Conservation (phyloP, 2,113 vertebrate genomes). For the Microcebus tavaratra region DNA sequence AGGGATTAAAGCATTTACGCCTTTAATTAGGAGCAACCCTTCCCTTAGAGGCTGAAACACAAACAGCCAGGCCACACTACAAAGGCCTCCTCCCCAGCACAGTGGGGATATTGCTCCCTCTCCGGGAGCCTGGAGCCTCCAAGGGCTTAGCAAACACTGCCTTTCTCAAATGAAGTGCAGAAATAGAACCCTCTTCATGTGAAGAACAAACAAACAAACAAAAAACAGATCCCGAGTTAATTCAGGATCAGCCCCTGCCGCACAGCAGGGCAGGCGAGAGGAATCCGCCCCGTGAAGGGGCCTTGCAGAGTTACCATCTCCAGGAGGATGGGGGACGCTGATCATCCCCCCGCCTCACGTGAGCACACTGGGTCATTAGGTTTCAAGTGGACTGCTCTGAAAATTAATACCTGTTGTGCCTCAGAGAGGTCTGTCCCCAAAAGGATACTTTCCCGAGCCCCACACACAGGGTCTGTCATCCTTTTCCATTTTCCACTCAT, state of each 20-base stretch:
- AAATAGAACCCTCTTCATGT: neutral
- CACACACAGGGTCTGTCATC: neutral
- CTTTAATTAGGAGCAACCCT: conserved; percentile 88
- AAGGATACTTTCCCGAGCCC: neutral
- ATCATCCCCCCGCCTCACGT: neutral
- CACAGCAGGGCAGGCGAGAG: neutral
- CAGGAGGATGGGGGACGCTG: accelerated
- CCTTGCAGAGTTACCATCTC: neutral
- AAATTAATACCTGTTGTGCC: neutral
- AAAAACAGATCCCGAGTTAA: neutral
- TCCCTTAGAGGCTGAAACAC: conserved; percentile 77
- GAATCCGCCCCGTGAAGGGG: neutral
- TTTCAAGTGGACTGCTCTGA: neutral
- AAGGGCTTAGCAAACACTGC: conserved; percentile 35
- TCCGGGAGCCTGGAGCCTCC: neutral
- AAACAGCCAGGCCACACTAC: conserved; percentile 67
- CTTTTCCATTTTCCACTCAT: neutral
- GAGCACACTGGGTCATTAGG: neutral
- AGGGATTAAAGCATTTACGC: conserved; percentile 87
- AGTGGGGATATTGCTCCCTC: neutral
- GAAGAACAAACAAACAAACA: conserved; percentile 50
- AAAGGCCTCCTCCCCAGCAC: conserved; percentile 44
- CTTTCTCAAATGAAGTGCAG: conserved; percentile 42
- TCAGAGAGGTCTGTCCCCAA: neutral
- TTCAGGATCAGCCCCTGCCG: neutral